These are phyloP conservation scores for Chiridota heheva DNA, from an alignment of 35 echinoderm and acorn worm species.

Conservation along the genomic window DNA sequence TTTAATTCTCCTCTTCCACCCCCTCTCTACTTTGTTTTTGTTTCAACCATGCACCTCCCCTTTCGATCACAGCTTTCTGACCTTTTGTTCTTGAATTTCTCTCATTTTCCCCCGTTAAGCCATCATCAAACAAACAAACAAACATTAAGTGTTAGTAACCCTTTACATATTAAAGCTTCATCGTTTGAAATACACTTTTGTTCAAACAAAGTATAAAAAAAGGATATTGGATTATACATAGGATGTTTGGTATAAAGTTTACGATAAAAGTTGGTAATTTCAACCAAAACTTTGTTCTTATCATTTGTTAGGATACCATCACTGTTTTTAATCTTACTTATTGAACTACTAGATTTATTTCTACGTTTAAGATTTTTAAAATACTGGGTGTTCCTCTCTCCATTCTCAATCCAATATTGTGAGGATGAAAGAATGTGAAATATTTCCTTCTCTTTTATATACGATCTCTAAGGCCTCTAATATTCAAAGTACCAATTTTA, in stretches of 20 bases:
- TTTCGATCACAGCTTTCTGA: too few relatives aligned
- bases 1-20: too few relatives aligned
- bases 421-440: background rate
- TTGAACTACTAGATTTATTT: background rate
- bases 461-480: too few relatives aligned
- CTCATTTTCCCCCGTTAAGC: too few relatives aligned
- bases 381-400: background rate
- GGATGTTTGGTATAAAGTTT: background rate
- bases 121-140: too few relatives aligned
- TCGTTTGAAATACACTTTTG: background rate
- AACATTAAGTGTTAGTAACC: background rate
- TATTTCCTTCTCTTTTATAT: background rate
- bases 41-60: too few relatives aligned
- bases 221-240: background rate
- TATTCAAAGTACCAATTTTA: too few relatives aligned
- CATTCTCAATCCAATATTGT: background rate
- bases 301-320: background rate
- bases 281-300: background rate
- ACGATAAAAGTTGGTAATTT: slow-evolving; percentile 9
- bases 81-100: too few relatives aligned
- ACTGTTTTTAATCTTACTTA: background rate
- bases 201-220: background rate
- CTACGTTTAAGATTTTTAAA: background rate
- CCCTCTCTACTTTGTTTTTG: too few relatives aligned
- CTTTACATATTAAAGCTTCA: background rate